Evolutionary conservation across 2,113 vertebrate genomes (phyloP).

Genomic region (Megaceryle maxima): DNA sequence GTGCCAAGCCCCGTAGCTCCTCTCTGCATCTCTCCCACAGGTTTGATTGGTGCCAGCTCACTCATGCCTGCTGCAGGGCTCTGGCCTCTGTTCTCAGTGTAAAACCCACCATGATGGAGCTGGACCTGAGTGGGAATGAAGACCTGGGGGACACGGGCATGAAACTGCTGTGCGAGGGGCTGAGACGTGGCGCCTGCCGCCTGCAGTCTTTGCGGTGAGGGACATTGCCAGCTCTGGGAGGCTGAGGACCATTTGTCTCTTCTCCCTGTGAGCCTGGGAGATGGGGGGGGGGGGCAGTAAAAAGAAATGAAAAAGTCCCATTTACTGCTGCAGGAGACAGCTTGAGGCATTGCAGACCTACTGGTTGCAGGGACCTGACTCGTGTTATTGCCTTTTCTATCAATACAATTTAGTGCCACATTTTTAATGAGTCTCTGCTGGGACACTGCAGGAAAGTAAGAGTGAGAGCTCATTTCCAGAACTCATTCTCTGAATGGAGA

Average conservation of each 20-base stretch:
- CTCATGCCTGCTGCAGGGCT: neutral
- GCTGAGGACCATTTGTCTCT: neutral
- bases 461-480: neutral
- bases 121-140: neutral
- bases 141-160: neutral
- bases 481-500: neutral
- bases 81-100: neutral
- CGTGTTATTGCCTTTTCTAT: neutral
- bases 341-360: neutral
- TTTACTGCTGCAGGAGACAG: neutral
- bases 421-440: neutral
- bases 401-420: neutral
- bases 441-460: neutral
- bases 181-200: fast-evolving
- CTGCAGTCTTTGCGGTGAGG: neutral
- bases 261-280: neutral
- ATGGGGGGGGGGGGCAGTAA: neutral
- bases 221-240: too few species aligned
- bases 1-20: neutral
- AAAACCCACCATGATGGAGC: neutral
- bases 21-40: neutral
- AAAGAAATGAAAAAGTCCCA: neutral
- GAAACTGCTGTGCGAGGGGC: neutral
- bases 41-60: neutral
- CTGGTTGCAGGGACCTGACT: neutral